Evolutionary conservation across 2,113 vertebrate species (phyloP).

Genomic region (Charadrius vociferus): DNA sequence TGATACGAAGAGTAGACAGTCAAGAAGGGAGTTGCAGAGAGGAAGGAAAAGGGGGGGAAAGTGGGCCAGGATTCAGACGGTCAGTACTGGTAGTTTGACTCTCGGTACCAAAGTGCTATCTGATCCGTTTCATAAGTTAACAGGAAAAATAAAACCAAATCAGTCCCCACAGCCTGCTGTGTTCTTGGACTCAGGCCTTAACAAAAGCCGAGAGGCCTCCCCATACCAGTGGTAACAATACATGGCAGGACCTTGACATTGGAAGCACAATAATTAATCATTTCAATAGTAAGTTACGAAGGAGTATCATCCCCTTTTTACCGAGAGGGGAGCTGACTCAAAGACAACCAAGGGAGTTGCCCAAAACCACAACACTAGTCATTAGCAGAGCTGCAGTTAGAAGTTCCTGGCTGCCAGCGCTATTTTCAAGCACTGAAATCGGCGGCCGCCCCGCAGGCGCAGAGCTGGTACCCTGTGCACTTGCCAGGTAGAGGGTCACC

Average conservation of each 20-base stretch:
- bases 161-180: background rate
- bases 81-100: background rate
- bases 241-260: background rate
- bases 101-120: too few species aligned
- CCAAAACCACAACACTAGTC: constrained; percentile 46
- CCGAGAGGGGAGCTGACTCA: constrained; percentile 54
- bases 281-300: background rate
- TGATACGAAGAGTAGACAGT: background rate
- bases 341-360: constrained; percentile 50
- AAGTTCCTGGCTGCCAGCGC: constrained; percentile 5
- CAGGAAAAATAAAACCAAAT: background rate
- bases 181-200: background rate
- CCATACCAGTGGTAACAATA: background rate
- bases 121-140: background rate
- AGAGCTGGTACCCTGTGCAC: background rate
- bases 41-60: background rate
- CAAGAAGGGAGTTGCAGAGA: background rate
- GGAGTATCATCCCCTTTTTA: background rate
- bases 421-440: constrained; percentile 8
- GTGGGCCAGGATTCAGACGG: background rate
- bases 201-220: background rate
- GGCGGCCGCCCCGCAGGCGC: accelerated
- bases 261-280: constrained; percentile 12
- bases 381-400: constrained; percentile 59
- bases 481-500: background rate